phyloP scores from a whole-genome alignment of 2,113 vertebrate genomes.

The Takifugu bimaculatus region DNA sequence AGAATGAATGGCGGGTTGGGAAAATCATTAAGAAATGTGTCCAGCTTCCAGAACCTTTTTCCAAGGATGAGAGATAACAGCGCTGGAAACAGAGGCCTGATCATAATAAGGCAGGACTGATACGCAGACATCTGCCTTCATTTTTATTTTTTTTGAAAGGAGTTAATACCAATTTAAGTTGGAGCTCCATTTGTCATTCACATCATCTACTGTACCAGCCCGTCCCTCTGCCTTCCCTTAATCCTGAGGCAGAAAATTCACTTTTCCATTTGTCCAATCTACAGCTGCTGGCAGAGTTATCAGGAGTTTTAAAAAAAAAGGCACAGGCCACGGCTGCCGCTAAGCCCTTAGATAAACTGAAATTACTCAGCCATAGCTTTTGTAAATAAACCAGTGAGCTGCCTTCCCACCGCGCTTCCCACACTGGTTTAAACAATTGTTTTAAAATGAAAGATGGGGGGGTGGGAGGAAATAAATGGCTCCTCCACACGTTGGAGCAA shows the following conservation, averaged over 20 bases:
- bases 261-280: too few species aligned
- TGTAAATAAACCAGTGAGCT: constrained; percentile 58
- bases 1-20: constrained; percentile 4
- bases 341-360: constrained; percentile 54
- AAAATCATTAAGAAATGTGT: constrained; percentile 17
- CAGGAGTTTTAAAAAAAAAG: constrained; percentile 7
- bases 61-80: too few species aligned
- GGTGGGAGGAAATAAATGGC: background rate
- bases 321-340: constrained; percentile 17
- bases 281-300: constrained; percentile 2
- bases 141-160: too few species aligned
- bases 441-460: background rate
- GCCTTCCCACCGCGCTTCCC: constrained; percentile 38
- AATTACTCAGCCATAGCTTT: constrained; percentile 63
- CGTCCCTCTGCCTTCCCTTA: too few species aligned
- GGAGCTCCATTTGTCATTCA: too few species aligned
- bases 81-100: too few species aligned
- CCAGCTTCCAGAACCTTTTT: background rate
- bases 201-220: too few species aligned
- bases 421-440: constrained; percentile 54
- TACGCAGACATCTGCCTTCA: too few species aligned
- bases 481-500: too few species aligned
- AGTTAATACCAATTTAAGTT: too few species aligned
- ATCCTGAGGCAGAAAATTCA: too few species aligned
- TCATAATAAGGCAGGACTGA: too few species aligned